Base-by-base conservation (phyloP, 2,113 vertebrate genomes). In the Cervus canadensis region DNA sequence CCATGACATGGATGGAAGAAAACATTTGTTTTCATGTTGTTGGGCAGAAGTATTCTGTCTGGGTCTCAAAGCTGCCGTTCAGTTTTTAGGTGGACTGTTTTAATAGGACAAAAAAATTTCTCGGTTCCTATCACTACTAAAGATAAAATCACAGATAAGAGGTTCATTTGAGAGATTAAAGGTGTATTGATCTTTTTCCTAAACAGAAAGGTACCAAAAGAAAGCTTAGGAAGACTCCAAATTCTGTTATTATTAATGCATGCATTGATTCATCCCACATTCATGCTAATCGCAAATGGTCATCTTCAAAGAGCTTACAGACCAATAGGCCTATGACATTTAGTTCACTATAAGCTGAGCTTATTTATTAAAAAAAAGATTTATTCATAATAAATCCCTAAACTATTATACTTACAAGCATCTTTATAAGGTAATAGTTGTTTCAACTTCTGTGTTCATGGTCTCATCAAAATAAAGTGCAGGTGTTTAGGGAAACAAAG, bases 371-470 rank as follows among this genome's bases (percentile, higher is more conserved):
- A 89, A 81, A 62, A 17, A 92, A 94, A 21, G n/a, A 87, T 96
- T 81, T 82, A 64, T 71, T 71, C 87, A 67, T 71, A 36, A 59
- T n/a, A 83, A 86, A 91, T 87, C 19, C 60, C 16, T 76, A 82
- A 81, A 60, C 16, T n/a, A n/a, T 54, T 33, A 21, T 54, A 56
- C 16, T 97, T 81, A 89, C 40, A 89, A 67, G 64, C 36, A 85
- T 87, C 95, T 89, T 89, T 87, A 33, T 62, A 91, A 83, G 81
- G 16, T 71, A 88, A 43, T 60, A n/a, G 54, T 85, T 60, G 83
- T 95, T 85, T 64, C 16, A 92, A 94, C 87, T 95, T 96, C 84
- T 90, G 40, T 81, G 57, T 78, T 87, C 87, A 82, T 26, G 48
- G 7, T 30, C 50, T 96, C 90, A 91, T 86, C n/a, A 86, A 90